Percentiles rank a stretch among this genome's conserved stretches.
Conservation (phyloP, 1,140 invertebrate genomes). For the Cepaea nemoralis region DNA sequence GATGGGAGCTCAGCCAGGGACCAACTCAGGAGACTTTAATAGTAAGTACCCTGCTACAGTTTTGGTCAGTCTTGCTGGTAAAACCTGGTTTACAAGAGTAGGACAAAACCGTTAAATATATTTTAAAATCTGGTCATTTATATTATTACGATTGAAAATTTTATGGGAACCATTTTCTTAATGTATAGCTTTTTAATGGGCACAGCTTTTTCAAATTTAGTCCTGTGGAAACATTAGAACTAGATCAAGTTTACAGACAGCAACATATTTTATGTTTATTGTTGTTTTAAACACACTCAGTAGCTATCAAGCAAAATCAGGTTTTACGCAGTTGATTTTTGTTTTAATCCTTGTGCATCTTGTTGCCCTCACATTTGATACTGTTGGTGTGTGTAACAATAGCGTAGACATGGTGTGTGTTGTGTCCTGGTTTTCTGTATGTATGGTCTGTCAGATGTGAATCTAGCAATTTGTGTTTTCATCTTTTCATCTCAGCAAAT, state of each 20-base stretch:
- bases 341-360: not conserved
- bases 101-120: too few species aligned
- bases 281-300: too few species aligned
- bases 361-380: not conserved
- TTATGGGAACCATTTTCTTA: too few species aligned
- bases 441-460: not conserved
- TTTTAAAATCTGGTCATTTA: too few species aligned
- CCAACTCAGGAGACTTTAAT: constrained; percentile 63
- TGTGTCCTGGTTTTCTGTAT: not conserved
- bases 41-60: constrained; percentile 55
- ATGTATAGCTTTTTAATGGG: too few species aligned
- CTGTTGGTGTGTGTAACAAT: not conserved
- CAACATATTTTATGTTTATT: too few species aligned
- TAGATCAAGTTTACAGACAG: too few species aligned
- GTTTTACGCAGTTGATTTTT: not conserved
- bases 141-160: too few species aligned
- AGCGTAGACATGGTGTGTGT: not conserved
- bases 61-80: not conserved
- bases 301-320: too few species aligned
- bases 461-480: not conserved
- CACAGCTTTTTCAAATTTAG: too few species aligned
- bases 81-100: constrained; percentile 8
- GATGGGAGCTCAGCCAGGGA: constrained; percentile 57
- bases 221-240: too few species aligned
- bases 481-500: constrained; percentile 2